Evolutionary conservation across 2,888 invertebrate genomes (phyloP).

Genomic region (Lasioglossum figueresi): DNA sequence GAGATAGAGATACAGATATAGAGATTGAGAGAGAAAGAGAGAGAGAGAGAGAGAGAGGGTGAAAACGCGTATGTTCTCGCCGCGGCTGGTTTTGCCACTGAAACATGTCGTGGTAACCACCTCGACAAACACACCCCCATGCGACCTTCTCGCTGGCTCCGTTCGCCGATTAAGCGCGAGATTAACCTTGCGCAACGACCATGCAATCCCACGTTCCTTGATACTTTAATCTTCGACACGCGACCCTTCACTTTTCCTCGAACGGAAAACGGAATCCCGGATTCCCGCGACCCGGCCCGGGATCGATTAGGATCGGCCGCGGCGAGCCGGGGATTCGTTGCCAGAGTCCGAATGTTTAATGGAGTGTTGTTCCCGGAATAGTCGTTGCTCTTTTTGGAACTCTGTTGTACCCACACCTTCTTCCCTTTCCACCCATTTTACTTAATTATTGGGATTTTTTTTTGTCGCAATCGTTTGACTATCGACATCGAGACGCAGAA

Average conservation of each 20-base stretch:
- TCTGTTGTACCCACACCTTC: neutral
- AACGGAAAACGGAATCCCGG: conserved; percentile 8
- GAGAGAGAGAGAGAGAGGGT: neutral
- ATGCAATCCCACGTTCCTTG: conserved; percentile 49
- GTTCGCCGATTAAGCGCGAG: conserved; percentile 63
- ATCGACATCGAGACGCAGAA: neutral
- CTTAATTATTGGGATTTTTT: neutral
- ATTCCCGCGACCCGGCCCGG: conserved; percentile 15
- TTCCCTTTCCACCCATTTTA: neutral
- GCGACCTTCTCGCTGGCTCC: conserved; percentile 18
- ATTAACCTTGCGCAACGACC: conserved; percentile 54
- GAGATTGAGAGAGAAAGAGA: neutral
- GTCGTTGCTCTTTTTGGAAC: neutral
- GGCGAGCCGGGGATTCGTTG: neutral
- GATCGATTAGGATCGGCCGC: conserved; percentile 33
- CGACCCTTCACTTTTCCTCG: conserved; percentile 34
- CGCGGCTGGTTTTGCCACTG: conserved; percentile 53
- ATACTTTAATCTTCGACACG: conserved; percentile 63
- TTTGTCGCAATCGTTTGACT: neutral
- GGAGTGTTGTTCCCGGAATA: neutral
- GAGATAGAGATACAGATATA: neutral
- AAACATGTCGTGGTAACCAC: conserved; percentile 58
- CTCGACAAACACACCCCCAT: conserved; percentile 26
- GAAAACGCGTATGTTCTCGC: conserved; percentile 41
- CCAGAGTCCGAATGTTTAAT: neutral